Conservation (phyloP, 2,888 invertebrate genomes). For the Poecilus cupreus region DNA sequence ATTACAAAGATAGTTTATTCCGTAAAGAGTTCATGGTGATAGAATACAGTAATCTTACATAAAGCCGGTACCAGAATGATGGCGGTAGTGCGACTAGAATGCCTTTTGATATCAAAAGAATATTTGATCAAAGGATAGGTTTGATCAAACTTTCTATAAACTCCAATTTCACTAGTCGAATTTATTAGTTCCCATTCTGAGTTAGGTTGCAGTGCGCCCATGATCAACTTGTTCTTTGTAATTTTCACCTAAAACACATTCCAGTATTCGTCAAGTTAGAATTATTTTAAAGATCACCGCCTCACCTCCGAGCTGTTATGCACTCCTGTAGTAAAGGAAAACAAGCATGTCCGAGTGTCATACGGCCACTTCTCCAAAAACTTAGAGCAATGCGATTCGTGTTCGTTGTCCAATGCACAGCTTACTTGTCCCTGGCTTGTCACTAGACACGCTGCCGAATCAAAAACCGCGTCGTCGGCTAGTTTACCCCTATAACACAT, state of each 20-base stretch:
- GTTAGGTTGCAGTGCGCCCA: not conserved
- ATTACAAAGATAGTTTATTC: too few relatives aligned
- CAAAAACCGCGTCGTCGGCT: not conserved
- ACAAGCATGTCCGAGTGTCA: slow-evolving; percentile 20
- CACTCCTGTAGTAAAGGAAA: slow-evolving; percentile 17
- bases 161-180: not conserved
- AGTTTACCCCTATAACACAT: slow-evolving; percentile 1
- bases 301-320: slow-evolving; percentile 49
- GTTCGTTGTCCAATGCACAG: slow-evolving; percentile 21
- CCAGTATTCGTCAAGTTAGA: not conserved
- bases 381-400: not conserved
- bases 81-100: not conserved
- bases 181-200: slow-evolving; percentile 42
- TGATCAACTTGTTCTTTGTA: not conserved
- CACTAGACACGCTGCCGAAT: slow-evolving; percentile 13
- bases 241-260: not conserved
- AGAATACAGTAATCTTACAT: slow-evolving; percentile 25
- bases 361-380: slow-evolving; percentile 44
- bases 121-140: slow-evolving; percentile 15
- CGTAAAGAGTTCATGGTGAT: too few relatives aligned
- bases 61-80: slow-evolving; percentile 38
- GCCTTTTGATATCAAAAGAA: slow-evolving; percentile 24
- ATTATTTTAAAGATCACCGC: not conserved
- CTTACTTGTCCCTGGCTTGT: not conserved
- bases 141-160: not conserved